Evolutionary conservation across 2,888 invertebrate genomes (phyloP).

Genomic region (Saturnia japonica): DNA sequence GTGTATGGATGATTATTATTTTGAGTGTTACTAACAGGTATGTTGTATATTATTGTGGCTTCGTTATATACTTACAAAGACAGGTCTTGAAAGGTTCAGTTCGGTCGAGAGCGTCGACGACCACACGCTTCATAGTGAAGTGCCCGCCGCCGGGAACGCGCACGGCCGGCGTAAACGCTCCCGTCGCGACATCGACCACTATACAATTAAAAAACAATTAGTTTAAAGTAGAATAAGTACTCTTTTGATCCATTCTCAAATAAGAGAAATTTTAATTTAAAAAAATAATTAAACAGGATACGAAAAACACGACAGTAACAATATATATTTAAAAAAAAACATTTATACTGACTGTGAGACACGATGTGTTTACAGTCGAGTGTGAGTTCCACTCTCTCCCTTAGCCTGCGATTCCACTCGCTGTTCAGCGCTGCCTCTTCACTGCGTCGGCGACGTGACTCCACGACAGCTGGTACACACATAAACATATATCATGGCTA

Average conservation of each 20-base stretch:
- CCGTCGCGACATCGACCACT: conserved; percentile 55
- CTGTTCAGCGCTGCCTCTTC: conserved; percentile 23
- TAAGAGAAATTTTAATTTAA: too few relatives aligned
- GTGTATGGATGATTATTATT: too few relatives aligned
- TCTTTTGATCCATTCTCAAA: too few relatives aligned
- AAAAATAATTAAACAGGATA: too few relatives aligned
- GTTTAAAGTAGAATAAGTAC: too few relatives aligned
- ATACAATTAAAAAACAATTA: neutral
- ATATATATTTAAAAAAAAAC: too few relatives aligned
- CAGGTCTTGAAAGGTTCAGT: conserved; percentile 29
- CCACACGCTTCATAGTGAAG: conserved; percentile 40
- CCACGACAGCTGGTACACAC: conserved; percentile 37
- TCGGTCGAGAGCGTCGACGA: conserved; percentile 49
- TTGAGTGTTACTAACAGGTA: too few relatives aligned
- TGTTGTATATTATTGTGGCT: too few relatives aligned
- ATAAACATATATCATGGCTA: neutral
- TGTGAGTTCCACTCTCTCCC: conserved; percentile 40
- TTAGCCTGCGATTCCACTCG: conserved; percentile 31
- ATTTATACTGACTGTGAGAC: neutral
- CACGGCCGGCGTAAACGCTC: conserved; percentile 31
- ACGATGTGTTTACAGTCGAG: conserved; percentile 45
- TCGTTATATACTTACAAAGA: conserved; percentile 40
- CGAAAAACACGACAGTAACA: too few relatives aligned
- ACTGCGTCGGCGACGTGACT: conserved; percentile 30
- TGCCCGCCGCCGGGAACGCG: conserved; percentile 33